Conservation (phyloP, 2,113 vertebrate species). For the Tor tambroides region DNA sequence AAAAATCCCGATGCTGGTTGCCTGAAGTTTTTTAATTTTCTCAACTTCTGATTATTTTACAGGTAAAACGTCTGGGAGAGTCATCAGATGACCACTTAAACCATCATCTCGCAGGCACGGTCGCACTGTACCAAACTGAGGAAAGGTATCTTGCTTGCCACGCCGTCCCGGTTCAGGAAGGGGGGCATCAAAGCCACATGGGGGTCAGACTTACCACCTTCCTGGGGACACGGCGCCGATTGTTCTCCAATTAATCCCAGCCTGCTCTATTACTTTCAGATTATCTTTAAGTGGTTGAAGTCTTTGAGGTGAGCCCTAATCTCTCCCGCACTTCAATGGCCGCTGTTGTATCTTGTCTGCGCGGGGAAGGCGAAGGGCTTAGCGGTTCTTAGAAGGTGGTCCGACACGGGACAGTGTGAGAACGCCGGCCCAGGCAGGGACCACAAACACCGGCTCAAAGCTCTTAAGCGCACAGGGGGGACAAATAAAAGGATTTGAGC, state of each 20-base stretch:
- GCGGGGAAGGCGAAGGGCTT: conserved; percentile 74
- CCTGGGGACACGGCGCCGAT: conserved; percentile 75
- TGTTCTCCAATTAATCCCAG: conserved; percentile 84
- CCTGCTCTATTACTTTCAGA: conserved; percentile 85
- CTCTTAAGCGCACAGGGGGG: conserved; percentile 79
- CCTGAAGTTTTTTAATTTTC: background rate
- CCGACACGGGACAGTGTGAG: conserved; percentile 77
- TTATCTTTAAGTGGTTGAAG: conserved; percentile 83
- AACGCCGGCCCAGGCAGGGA: conserved; percentile 77
- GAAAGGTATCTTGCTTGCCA: conserved; percentile 41
- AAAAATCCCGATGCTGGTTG: too few species aligned
- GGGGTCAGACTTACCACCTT: conserved; percentile 74
- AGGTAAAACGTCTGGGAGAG: background rate
- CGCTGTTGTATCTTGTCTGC: conserved; percentile 79
- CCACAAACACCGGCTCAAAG: conserved; percentile 82
- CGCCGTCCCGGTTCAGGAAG: conserved; percentile 42
- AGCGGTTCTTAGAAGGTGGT: conserved; percentile 82
- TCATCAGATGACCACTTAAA: too few species aligned
- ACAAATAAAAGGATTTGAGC: conserved; percentile 80
- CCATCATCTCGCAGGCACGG: background rate
- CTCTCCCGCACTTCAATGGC: conserved; percentile 78
- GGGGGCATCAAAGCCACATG: conserved; percentile 77
- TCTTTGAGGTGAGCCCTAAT: conserved; percentile 79
- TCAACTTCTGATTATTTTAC: background rate
- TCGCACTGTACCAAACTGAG: background rate